Evolutionary conservation across 2,113 vertebrate genomes (phyloP).

Genomic region (Lonchura striata): DNA sequence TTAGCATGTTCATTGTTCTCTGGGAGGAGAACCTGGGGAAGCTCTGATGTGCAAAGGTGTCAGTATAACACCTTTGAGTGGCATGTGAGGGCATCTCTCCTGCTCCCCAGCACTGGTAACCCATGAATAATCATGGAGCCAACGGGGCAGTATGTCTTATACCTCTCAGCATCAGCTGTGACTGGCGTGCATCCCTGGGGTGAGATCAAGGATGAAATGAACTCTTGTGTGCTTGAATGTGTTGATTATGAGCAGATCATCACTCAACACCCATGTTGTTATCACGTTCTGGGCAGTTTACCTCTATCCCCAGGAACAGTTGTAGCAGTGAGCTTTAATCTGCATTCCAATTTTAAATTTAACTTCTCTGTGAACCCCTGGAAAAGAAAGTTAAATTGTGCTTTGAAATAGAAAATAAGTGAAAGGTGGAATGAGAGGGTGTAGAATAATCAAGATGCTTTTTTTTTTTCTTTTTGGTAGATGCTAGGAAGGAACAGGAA

Average conservation of each 20-base stretch:
- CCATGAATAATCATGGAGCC: background rate
- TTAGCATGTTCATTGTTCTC: background rate
- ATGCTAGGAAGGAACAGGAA: background rate
- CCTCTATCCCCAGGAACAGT: conserved; percentile 45
- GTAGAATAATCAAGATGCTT: background rate
- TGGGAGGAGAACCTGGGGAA: background rate
- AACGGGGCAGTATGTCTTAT: background rate
- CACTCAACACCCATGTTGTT: conserved; percentile 61
- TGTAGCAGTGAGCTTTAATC: conserved; percentile 49
- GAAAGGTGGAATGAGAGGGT: background rate
- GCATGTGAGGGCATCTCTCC: background rate
- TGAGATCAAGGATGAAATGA: background rate
- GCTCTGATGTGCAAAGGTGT: background rate
- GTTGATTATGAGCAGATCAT: conserved; percentile 44
- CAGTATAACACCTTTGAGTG: background rate
- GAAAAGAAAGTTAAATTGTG: background rate
- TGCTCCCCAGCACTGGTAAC: background rate
- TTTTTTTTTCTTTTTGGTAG: background rate
- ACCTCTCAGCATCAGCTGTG: background rate
- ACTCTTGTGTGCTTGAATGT: conserved; percentile 45
- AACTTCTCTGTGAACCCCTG: conserved; percentile 55
- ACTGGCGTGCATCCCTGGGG: background rate
- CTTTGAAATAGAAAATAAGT: background rate
- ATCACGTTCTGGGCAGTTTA: conserved; percentile 60
- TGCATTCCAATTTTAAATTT: conserved; percentile 67